Evolutionary conservation across 2,797 vertebrate species (phyloP), one percentile per base, ranked within the genome.

Genomic region (Tenualosa thibaudeaui): DNA sequence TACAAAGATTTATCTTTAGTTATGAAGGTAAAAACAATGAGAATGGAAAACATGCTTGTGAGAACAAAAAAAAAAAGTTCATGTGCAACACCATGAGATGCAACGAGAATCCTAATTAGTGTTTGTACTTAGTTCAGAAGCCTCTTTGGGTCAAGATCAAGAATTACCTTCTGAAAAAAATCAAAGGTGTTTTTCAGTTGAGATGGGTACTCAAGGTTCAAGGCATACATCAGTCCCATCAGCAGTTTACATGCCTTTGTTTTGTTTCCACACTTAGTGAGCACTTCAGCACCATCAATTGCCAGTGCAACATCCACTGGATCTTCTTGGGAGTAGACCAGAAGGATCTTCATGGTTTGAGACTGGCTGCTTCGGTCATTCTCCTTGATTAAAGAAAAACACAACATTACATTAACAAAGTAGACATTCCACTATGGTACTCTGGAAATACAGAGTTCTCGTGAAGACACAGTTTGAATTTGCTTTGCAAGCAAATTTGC

Each of bases 211-310:
- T 58, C 54, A 9, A 81, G 54, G 81, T 81, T 85, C 78, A 81
- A 49, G 53, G 84, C 84, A 81, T 84, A 84, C 31, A 58, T 56
- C 68, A 84, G 78, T 60, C 84, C 84, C 84, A 65, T 85, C 10
- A 85, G 53, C n/a, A 85, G 54, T 43, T 8, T 81, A 43, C 78
- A 85, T 81, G 84, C 75, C 17, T 85, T 81, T 81, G 84, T 56
- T 24, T 40, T 60, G 75, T 85, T 85, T 51, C 43, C 75, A 81
- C 75, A 85, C 26, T 81, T 37, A 2, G n/a, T n/a, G n/a, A n/a
- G n/a, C 17, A 85, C 84, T 78, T 85, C 53, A 81, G 37, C 81
- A 24, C 54, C 78, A 54, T 85, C 78, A 24, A 85, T 62, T 40
- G 50, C 56, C 26, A 85, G 81, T 37, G 53, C 13, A 62, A 81